Conservation (phyloP, 2,797 vertebrate species). For the Notoglanidium macrostoma region DNA sequence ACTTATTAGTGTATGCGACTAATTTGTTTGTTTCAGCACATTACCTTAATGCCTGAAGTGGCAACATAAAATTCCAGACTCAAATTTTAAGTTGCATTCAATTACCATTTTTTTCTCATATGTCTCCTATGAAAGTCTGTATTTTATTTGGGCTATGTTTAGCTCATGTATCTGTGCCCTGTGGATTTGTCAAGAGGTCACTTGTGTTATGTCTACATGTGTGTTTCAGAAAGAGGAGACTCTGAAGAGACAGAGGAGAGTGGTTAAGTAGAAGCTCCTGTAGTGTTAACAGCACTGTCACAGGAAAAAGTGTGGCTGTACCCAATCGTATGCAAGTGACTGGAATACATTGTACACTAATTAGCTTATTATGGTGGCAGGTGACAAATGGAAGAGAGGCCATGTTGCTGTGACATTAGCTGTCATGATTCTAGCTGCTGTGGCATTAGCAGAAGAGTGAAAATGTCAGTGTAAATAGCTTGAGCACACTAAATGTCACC, state of each 20-base stretch:
- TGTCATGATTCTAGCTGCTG: conserved; percentile 56
- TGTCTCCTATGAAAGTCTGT: neutral
- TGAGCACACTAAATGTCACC: conserved; percentile 74
- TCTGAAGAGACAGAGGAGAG: neutral
- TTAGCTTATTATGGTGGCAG: conserved; percentile 72
- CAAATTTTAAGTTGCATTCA: neutral
- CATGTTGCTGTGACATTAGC: conserved; percentile 50
- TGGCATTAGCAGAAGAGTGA: conserved; percentile 68
- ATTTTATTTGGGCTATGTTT: neutral
- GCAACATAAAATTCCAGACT: neutral
- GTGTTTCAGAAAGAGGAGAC: neutral
- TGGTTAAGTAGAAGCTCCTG: conserved; percentile 23
- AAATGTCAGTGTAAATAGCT: conserved; percentile 79
- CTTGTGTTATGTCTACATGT: conserved; percentile 15
- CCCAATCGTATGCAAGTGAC: conserved; percentile 25
- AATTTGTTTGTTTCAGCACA: conserved; percentile 1
- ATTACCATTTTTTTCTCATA: neutral
- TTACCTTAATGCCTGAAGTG: neutral
- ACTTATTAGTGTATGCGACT: neutral
- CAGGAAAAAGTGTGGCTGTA: conserved; percentile 2
- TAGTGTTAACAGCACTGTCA: conserved; percentile 9
- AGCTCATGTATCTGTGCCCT: neutral
- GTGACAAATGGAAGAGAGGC: conserved; percentile 67
- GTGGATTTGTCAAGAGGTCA: neutral
- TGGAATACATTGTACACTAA: conserved; percentile 53